These are phyloP conservation scores for Palythoa caribaeorum DNA, from an alignment of 92 coral and sea anemone genomes.

Conservation along the genomic window DNA sequence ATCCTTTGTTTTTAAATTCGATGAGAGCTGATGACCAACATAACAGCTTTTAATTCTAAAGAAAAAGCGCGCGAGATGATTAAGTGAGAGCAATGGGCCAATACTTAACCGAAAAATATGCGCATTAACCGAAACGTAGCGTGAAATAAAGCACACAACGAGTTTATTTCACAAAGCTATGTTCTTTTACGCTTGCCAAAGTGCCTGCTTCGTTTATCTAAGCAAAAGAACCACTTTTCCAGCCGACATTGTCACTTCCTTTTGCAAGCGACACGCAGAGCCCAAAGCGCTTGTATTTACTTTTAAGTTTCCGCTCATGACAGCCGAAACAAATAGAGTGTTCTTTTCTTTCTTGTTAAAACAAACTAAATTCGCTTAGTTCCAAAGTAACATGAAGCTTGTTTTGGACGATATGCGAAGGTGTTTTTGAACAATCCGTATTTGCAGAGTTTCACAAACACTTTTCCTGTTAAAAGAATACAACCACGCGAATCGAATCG, in stretches of 20 bases:
- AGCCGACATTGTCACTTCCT: slow-evolving; percentile 10
- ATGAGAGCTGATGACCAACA: neutral
- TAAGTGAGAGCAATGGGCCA: slow-evolving; percentile 6
- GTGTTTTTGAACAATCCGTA: neutral
- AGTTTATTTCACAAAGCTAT: slow-evolving; percentile 16
- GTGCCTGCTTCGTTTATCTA: neutral
- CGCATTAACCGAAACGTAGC: neutral
- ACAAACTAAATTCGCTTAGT: neutral
- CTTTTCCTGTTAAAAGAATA: slow-evolving; percentile 19
- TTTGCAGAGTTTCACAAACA: slow-evolving; percentile 9
- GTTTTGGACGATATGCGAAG: neutral
- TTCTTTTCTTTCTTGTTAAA: neutral
- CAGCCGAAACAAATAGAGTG: neutral
- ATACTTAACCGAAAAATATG: slow-evolving; percentile 36
- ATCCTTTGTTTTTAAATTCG: neutral
- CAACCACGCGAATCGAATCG: slow-evolving; percentile 39
- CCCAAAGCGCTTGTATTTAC: neutral
- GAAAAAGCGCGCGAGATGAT: slow-evolving; percentile 24
- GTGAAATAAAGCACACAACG: neutral
- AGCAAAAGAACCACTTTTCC: slow-evolving; percentile 6
- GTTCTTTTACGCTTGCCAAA: neutral
- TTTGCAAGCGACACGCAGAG: slow-evolving; percentile 35
- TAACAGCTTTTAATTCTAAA: neutral
- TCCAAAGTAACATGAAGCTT: neutral
- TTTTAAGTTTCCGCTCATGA: slow-evolving; percentile 10